These are phyloP conservation scores for Drosophila simulans DNA, from an alignment of 1,140 invertebrate species.

Conservation along the genomic window DNA sequence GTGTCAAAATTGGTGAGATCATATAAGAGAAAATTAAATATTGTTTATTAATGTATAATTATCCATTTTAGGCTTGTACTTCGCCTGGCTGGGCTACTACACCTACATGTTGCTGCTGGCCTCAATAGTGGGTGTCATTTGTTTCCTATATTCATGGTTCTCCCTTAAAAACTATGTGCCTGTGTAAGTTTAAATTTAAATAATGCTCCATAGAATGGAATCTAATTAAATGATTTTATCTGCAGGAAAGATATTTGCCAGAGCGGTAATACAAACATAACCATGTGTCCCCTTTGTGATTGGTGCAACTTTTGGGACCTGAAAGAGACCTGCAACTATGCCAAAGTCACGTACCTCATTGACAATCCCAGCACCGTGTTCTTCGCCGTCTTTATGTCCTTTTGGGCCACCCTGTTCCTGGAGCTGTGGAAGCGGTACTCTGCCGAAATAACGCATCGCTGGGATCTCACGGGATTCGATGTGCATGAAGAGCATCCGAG, in stretches of 20 bases:
- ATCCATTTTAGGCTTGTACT: conserved; percentile 88
- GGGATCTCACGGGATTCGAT: conserved; percentile 95
- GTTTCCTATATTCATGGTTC: conserved; percentile 92
- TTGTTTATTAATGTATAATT: neutral
- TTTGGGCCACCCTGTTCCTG: conserved; percentile 96
- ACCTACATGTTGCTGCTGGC: conserved; percentile 96
- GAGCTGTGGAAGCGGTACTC: conserved; percentile 98
- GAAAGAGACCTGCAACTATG: conserved; percentile 93
- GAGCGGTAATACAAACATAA: conserved; percentile 85
- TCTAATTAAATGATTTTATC: conserved; percentile 9
- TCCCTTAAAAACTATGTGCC: conserved; percentile 90
- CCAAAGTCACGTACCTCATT: conserved; percentile 96
- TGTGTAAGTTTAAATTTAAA: conserved; percentile 86
- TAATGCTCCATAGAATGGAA: neutral
- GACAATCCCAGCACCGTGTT: conserved; percentile 97
- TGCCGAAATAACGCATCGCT: conserved; percentile 94
- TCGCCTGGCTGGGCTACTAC: conserved; percentile 99
- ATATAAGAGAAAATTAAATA: no score
- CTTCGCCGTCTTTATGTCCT: conserved; percentile 98
- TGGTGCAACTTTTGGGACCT: conserved; percentile 96
- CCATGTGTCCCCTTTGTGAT: conserved; percentile 95
- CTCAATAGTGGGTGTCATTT: conserved; percentile 92
- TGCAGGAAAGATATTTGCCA: conserved; percentile 93
- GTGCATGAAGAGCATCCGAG: conserved; percentile 94
- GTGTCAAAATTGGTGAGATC: conserved; percentile 92